Percentiles rank a stretch among this genome's conserved stretches.
phyloP scores from a whole-genome alignment of 2,888 invertebrate species.

The Standfussiana lucernea region DNA sequence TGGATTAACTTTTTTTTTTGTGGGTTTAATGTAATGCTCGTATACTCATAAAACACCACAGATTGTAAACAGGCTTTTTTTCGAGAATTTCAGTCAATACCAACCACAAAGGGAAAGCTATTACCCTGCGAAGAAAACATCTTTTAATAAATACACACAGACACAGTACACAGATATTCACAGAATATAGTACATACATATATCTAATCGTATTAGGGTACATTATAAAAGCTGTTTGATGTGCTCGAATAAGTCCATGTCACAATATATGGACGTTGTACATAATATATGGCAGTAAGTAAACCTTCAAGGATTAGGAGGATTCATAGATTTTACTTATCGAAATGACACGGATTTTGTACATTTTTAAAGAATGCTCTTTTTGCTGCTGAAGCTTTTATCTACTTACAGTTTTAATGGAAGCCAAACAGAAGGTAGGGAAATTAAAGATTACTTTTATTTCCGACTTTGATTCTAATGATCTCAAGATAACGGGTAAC shows the following conservation, averaged over 20 bases:
- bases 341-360: conserved; percentile 25
- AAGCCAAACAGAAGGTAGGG: conserved; percentile 42
- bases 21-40: too few relatives aligned
- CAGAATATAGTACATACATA: too few relatives aligned
- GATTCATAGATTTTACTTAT: conserved; percentile 12
- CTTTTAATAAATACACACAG: conserved; percentile 11
- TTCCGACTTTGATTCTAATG: conserved; percentile 31
- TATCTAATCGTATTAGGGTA: conserved; percentile 24
- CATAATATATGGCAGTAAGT: conserved; percentile 29
- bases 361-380: conserved; percentile 37
- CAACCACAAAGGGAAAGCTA: background rate
- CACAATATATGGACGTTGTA: conserved; percentile 19
- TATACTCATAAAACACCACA: background rate
- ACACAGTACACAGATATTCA: too few relatives aligned
- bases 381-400: conserved; percentile 42
- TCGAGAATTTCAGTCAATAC: background rate
- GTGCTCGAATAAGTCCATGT: background rate
- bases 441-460: conserved; percentile 26
- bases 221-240: conserved; percentile 43
- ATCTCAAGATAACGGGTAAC: conserved; percentile 9
- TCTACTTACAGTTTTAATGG: conserved; percentile 47
- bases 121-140: background rate
- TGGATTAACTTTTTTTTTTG: background rate
- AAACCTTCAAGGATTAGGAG: conserved; percentile 6
- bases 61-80: background rate